A percentile compares a stretch with the other conserved stretches of the same genome.
These are phyloP conservation scores for Cydia splendana DNA, from an alignment of 1,140 invertebrate species.

Conservation along the genomic window DNA sequence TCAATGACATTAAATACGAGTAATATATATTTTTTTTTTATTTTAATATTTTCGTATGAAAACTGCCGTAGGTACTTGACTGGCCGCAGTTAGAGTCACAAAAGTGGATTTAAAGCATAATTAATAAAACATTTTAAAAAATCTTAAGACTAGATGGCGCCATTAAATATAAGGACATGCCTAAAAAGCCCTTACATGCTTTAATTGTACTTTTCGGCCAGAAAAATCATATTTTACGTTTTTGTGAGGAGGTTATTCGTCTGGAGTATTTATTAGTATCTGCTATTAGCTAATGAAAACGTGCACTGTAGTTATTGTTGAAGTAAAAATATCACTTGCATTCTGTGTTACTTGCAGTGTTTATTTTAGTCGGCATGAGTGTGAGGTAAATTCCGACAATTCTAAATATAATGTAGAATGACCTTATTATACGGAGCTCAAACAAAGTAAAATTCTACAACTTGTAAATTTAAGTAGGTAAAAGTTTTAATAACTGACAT, in stretches of 20 bases:
- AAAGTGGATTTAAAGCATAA: too few relatives aligned
- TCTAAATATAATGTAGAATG: slow-evolving; percentile 1
- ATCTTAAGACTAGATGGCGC: too few relatives aligned
- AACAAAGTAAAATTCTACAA: background rate
- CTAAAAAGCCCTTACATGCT: too few relatives aligned
- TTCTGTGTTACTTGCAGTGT: slow-evolving; percentile 28
- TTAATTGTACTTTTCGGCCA: background rate
- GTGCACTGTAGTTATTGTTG: slow-evolving; percentile 11
- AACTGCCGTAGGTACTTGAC: too few relatives aligned
- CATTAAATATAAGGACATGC: too few relatives aligned
- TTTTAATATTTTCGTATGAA: too few relatives aligned
- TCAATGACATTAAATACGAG: too few relatives aligned
- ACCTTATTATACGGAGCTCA: slow-evolving; percentile 3
- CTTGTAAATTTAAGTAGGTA: slow-evolving; percentile 3
- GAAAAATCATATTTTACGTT: too few relatives aligned
- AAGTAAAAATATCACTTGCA: slow-evolving; percentile 30
- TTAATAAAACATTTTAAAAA: too few relatives aligned
- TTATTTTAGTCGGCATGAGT: slow-evolving; percentile 23
- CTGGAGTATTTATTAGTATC: background rate
- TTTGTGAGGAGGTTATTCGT: too few relatives aligned
- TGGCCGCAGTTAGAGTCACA: too few relatives aligned
- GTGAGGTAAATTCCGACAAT: slow-evolving; percentile 29
- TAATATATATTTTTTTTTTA: too few relatives aligned
- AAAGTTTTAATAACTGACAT: slow-evolving; percentile 11
- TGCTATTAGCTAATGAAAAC: background rate